phyloP scores from a whole-genome alignment of 2,797 vertebrate genomes.

The Trachops cirrhosus region DNA sequence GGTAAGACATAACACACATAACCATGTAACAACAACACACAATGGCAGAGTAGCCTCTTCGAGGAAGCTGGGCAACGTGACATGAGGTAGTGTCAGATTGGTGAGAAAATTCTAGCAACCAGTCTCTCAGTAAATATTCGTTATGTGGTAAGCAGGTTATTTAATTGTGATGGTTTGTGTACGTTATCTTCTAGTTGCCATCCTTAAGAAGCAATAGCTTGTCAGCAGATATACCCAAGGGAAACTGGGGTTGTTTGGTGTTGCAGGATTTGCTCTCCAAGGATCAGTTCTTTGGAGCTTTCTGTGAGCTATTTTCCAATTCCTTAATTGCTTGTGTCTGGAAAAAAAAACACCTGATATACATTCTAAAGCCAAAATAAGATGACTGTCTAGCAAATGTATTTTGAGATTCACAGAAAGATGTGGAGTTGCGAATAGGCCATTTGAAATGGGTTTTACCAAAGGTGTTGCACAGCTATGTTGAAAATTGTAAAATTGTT shows the following conservation, averaged over 20 bases:
- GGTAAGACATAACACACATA: neutral
- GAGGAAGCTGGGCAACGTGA: neutral
- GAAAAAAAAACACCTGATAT: constrained; percentile 79
- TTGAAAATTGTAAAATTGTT: constrained; percentile 60
- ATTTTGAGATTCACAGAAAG: constrained; percentile 78
- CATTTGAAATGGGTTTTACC: constrained; percentile 69
- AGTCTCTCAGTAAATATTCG: constrained; percentile 1
- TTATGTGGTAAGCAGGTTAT: neutral
- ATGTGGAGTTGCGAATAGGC: constrained; percentile 79
- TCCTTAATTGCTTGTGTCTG: constrained; percentile 89
- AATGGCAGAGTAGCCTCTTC: neutral
- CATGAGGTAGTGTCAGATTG: neutral
- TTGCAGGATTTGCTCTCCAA: constrained; percentile 78
- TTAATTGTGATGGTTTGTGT: constrained; percentile 76
- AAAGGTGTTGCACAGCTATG: constrained; percentile 59
- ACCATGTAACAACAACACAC: neutral
- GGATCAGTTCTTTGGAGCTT: constrained; percentile 80
- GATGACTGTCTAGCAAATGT: constrained; percentile 81
- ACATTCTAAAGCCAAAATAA: constrained; percentile 83
- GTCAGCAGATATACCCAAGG: constrained; percentile 68
- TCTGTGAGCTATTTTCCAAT: constrained; percentile 84
- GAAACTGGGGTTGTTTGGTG: constrained; percentile 78
- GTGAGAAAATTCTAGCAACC: neutral
- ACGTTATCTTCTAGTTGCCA: constrained; percentile 62
- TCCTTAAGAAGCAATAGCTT: constrained; percentile 77